Conservation (phyloP, 2,888 invertebrate species). For the Phymatocera aterrima region DNA sequence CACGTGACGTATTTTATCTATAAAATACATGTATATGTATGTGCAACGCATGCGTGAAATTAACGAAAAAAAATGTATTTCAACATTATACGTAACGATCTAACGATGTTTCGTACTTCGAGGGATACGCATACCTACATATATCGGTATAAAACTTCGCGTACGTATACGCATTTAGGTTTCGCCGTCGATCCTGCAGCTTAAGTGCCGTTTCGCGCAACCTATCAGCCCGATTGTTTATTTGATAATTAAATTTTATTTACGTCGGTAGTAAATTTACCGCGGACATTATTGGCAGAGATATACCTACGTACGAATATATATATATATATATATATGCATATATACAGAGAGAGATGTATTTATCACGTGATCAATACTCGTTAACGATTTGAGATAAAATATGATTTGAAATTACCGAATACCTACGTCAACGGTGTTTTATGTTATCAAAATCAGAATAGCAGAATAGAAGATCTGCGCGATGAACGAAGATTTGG, state of each 20-base stretch:
- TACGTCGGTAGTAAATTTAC: background rate
- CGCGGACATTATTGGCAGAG: background rate
- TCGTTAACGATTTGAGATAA: background rate
- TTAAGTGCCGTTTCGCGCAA: conserved; percentile 22
- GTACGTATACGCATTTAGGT: background rate
- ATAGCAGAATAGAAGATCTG: no score
- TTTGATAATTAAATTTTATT: conserved; percentile 36
- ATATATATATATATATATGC: no score
- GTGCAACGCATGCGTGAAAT: background rate
- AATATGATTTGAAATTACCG: no score
- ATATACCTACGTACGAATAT: no score
- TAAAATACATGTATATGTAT: no score
- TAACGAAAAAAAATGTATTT: background rate
- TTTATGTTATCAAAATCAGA: background rate
- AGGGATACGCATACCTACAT: background rate
- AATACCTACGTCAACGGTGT: background rate
- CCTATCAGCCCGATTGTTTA: conserved; percentile 29
- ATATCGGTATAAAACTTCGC: no score
- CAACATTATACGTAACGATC: background rate
- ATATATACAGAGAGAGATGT: no score
- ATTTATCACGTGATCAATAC: background rate
- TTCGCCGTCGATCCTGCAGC: background rate
- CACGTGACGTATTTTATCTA: no score
- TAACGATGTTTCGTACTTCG: background rate
- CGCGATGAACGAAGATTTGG: no score